phyloP scores from a whole-genome alignment of 2,113 vertebrate genomes.

The Poeciliopsis retropinna region DNA sequence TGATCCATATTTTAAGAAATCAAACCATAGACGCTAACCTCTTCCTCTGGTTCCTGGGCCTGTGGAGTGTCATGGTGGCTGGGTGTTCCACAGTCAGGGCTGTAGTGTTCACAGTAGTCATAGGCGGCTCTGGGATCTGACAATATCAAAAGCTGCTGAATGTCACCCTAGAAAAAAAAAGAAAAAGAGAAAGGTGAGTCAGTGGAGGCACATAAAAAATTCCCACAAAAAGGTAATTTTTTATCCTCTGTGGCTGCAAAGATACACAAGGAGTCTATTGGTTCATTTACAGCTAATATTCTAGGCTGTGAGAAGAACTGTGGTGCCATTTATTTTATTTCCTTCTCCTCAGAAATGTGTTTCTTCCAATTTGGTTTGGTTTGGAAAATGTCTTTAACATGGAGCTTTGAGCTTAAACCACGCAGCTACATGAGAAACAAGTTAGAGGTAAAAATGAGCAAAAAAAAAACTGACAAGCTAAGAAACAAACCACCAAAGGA shows the following conservation, averaged over 20 bases:
- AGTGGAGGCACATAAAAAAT: constrained; percentile 8
- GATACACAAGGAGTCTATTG: constrained; percentile 5
- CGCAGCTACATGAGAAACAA: neutral
- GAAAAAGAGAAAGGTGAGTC: neutral
- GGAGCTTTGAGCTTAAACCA: neutral
- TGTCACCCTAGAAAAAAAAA: constrained; percentile 86
- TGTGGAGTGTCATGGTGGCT: constrained; percentile 85
- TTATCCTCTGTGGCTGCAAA: neutral
- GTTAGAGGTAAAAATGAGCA: no score
- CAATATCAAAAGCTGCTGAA: constrained; percentile 94
- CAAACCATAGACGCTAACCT: constrained; percentile 69
- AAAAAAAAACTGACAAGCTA: no score
- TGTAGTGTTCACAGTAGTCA: constrained; percentile 98
- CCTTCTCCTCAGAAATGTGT: neutral
- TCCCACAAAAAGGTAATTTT: constrained; percentile 20
- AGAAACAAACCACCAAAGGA: neutral
- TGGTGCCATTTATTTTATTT: neutral
- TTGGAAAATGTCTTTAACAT: neutral
- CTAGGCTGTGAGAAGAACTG: neutral
- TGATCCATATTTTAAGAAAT: neutral
- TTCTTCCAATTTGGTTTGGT: neutral
- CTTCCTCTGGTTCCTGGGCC: constrained; percentile 93
- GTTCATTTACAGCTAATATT: constrained; percentile 12
- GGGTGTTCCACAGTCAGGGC: constrained; percentile 93
- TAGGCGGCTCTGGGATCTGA: constrained; percentile 91